These are phyloP conservation scores for Spizella passerina DNA, from an alignment of 2,797 vertebrate species.

Conservation along the genomic window DNA sequence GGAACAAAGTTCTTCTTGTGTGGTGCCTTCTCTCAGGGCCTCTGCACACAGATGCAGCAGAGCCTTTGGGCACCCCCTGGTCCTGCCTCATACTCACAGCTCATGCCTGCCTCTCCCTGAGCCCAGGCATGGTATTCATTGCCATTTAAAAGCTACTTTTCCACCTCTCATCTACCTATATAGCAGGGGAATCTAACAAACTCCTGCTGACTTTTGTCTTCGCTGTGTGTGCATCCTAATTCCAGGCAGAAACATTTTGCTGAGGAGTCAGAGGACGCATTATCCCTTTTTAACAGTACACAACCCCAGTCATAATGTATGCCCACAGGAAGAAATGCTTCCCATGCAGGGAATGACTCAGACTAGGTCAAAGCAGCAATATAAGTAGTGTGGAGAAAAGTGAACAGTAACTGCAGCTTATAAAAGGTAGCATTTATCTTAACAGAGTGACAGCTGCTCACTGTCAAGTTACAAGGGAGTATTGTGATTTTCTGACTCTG, in stretches of 20 bases:
- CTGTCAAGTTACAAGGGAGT: not conserved
- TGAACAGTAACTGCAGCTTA: conserved; percentile 14
- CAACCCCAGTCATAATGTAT: conserved; percentile 35
- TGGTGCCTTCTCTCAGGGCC: not conserved
- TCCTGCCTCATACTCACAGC: not conserved
- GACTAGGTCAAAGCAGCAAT: conserved; percentile 12
- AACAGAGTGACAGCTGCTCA: not conserved
- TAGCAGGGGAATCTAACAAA: not conserved
- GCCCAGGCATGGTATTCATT: fast-evolving
- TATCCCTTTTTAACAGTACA: conserved; percentile 11
- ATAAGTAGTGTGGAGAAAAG: conserved; percentile 12
- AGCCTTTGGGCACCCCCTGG: not conserved
- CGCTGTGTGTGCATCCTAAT: not conserved
- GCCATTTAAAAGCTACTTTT: not conserved
- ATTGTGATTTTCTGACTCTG: conserved; percentile 6
- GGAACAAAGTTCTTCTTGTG: not conserved
- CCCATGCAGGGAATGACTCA: conserved; percentile 50
- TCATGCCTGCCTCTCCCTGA: fast-evolving
- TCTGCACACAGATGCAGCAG: not conserved
- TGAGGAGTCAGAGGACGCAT: not conserved
- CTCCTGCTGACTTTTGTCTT: not conserved
- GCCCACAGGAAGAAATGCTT: not conserved
- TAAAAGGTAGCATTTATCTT: conserved; percentile 22
- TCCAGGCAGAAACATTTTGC: not conserved
- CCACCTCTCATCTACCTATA: not conserved